Evolutionary conservation across 2,113 vertebrate genomes (phyloP), one percentile per base, ranked within the genome.

Genomic region (mouse (Mus musculus)): DNA sequence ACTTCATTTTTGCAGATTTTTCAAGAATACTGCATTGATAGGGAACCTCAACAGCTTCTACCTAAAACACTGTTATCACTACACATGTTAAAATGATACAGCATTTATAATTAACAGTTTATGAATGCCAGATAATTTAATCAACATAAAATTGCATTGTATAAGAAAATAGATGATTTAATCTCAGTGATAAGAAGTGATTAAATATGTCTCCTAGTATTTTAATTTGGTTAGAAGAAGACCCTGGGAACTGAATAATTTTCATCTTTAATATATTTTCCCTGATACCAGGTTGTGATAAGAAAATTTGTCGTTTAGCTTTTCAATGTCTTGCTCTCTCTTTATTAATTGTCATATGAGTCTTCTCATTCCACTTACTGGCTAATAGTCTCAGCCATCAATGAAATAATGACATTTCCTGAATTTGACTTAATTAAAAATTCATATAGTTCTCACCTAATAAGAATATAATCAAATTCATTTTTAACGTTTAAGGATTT

Each of bases 351-450:
- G 36, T 88, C 33, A 89, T 65, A 52, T 88, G 54, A 92, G 49
- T 22, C 85, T 93, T 93, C 96, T 90, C 76, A 95, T 73, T 77
- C 17, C 42, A 94, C 33, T 87, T 94, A 7, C 78, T n/a, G 54
- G 73, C 30, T 84, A 75, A 90, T 88, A 46, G 42, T 54, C 94
- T 95, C 28, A 93, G 73, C 78, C 33, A 93, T 63, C 80, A 94
- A 86, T 80, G 67, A 91, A 90, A 94, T 88, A 61, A 49, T 39
- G 94, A 92, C 17, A 92, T 56, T 82, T 96, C 11, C 90, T 77
- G 95, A 87, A 92, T 86, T 96, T 82, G 84, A 96, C 95, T 94
- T 95, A 96, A 96, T 87, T 89, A 39, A 88, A 94, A 91, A 88
- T 72, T 89, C 77, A 89, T 75, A 73, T 61, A 63, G 16, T 19